Base-by-base conservation (phyloP, 2,888 invertebrate species). In the Apomyelois bistriatella region DNA sequence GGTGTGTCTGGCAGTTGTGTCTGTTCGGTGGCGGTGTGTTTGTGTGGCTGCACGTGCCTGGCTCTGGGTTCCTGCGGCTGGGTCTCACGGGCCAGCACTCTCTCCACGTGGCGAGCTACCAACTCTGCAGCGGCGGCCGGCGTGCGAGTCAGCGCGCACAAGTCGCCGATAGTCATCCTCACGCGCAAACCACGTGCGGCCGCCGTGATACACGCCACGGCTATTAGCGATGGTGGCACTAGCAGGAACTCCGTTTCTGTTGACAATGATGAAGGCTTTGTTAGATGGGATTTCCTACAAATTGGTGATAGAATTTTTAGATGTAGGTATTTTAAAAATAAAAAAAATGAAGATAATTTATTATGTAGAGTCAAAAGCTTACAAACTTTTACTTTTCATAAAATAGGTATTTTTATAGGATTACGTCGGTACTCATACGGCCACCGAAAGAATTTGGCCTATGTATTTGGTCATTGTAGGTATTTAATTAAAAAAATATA, bases 221-320 rank as follows among this genome's bases (percentile, higher is more conserved):
- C 94, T 13, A 95, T 92, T 70, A 94, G 71, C 0, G 95, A 95
- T 22, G 95, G 94, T 9, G 93, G 92, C 53, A 93, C 93, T 72
- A 93, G 90, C 58, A 95, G 92, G 70, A 95, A 93, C 62, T 93
- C 93, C n/a, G 94, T 93, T 80, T 95, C 95, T 95, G 92, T 79
- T 60, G 66, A 78, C 80, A 84, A 85, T 58, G 48, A 52, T 16
- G 55, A 22, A 6, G 10, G 3, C 16, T 10, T 10, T 9, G 15
- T 32, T 4, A 32, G 13, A 32, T 15, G 10, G 12, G 22, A 22
- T 22, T 22, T 22, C 22, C 2, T 22, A 22, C 22, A 2, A 22
- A 22, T 22, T 22, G 2, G 2, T 22, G 22, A 22, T 22, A 3
- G 22, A 3, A 22, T 22, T 22, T 22, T 22, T 5, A 5, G 22